These are phyloP conservation scores for Drosophila ochracea DNA, from an alignment of 2,888 invertebrate species.

Conservation along the genomic window DNA sequence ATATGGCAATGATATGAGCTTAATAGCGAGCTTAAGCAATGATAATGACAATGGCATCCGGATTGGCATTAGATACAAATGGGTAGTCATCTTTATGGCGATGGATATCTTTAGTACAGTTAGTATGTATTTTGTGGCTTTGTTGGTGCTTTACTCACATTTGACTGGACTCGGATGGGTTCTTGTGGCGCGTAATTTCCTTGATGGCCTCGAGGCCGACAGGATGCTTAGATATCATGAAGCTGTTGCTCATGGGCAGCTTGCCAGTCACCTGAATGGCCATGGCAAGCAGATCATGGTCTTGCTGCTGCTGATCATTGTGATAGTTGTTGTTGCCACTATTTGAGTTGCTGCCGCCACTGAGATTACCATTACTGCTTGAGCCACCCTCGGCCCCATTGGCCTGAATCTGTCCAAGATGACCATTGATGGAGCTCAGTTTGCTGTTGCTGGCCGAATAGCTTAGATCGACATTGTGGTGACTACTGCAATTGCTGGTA, in stretches of 20 bases:
- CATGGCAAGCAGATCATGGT: conserved; percentile 51
- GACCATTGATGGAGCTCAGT: conserved; percentile 77
- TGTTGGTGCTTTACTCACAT: conserved; percentile 79
- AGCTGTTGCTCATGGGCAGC: conserved; percentile 84
- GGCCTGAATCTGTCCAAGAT: conserved; percentile 44
- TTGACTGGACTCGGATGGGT: conserved; percentile 86
- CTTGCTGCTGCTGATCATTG: conserved; percentile 49
- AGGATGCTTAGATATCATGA: conserved; percentile 87
- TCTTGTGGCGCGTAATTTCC: conserved; percentile 89
- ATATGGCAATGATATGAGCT: background rate
- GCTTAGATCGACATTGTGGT: conserved; percentile 82
- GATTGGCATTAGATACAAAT: conserved; percentile 35
- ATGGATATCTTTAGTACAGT: background rate
- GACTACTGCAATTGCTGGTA: conserved; percentile 82
- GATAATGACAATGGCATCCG: conserved; percentile 8
- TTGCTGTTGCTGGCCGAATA: conserved; percentile 84
- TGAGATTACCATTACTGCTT: conserved; percentile 82
- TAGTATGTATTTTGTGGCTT: background rate
- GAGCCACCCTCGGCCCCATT: conserved; percentile 42
- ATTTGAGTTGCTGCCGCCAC: conserved; percentile 81
- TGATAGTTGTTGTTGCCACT: conserved; percentile 80
- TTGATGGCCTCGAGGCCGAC: conserved; percentile 92
- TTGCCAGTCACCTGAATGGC: conserved; percentile 70
- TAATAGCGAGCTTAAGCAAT: background rate
- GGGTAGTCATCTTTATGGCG: background rate